These are phyloP conservation scores for Trichomalopsis sarcophagae DNA, from an alignment of 1,140 invertebrate species.

Conservation along the genomic window DNA sequence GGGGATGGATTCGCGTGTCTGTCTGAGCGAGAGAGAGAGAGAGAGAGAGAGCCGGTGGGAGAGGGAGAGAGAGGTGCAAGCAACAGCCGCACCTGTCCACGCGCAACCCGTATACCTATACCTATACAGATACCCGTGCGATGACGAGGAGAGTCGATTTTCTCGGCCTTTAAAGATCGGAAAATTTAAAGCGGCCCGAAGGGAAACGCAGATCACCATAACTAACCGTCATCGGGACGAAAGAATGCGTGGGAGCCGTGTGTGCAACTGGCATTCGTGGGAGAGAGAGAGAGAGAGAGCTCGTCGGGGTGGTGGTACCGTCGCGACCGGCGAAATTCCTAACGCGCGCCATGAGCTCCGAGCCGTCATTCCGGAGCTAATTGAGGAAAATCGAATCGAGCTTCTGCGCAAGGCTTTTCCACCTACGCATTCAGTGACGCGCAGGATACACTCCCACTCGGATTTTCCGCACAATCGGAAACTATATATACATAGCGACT, in stretches of 20 bases:
- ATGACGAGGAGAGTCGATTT: not conserved
- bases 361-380: no score
- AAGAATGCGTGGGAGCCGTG: slow-evolving; percentile 34
- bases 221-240: slow-evolving; percentile 16
- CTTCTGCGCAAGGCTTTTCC: no score
- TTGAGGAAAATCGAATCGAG: no score
- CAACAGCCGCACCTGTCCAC: slow-evolving; percentile 51
- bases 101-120: not conserved
- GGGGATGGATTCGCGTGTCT: not conserved
- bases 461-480: no score
- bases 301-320: slow-evolving; percentile 16
- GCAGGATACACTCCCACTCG: no score
- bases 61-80: slow-evolving; percentile 42
- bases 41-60: slow-evolving; percentile 22
- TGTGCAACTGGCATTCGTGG: not conserved
- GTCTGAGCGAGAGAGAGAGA: not conserved
- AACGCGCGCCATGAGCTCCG: no score
- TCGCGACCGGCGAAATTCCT: slow-evolving; percentile 22
- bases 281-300: slow-evolving; percentile 41
- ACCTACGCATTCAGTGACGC: no score
- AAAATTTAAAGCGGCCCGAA: not conserved
- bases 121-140: no score
- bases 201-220: not conserved
- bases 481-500: no score
- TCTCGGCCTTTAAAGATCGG: not conserved